These are phyloP conservation scores for Thumatha senex DNA, from an alignment of 2,888 invertebrate species.

Conservation along the genomic window DNA sequence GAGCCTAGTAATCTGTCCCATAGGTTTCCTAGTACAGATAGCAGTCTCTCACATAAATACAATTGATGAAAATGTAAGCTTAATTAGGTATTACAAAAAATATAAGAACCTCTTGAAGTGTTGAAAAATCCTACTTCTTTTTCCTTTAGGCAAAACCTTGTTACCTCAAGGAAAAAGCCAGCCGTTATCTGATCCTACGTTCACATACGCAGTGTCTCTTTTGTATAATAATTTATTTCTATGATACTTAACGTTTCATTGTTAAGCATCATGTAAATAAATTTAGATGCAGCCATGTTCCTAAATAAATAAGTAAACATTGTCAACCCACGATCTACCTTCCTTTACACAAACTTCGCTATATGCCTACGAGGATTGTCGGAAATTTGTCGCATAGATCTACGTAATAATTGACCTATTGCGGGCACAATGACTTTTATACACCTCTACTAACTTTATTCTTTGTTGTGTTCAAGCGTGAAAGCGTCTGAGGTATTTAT, in stretches of 20 bases:
- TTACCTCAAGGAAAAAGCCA: too few species aligned
- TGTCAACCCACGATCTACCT: background rate
- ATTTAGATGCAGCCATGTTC: background rate
- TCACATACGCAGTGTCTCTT: background rate
- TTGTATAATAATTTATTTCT: background rate
- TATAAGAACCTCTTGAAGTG: too few species aligned
- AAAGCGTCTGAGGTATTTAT: constrained; percentile 26
- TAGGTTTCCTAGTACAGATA: too few species aligned
- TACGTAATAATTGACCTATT: constrained; percentile 4
- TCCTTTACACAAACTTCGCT: background rate
- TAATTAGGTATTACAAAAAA: too few species aligned
- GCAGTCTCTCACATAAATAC: too few species aligned
- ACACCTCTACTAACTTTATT: background rate
- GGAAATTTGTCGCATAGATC: background rate
- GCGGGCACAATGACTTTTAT: constrained; percentile 18
- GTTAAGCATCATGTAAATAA: too few species aligned
- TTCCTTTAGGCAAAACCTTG: too few species aligned
- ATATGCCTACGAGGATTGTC: background rate
- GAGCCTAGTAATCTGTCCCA: too few species aligned
- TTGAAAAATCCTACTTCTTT: too few species aligned
- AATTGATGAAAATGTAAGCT: too few species aligned
- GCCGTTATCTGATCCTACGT: too few species aligned
- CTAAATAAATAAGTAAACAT: constrained; percentile 1
- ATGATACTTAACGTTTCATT: background rate
- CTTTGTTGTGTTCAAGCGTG: background rate